Percentiles rank a stretch among this genome's conserved stretches.
phyloP scores from a whole-genome alignment of 1,140 invertebrate species.

The Mycetomoellerius zeteki region DNA sequence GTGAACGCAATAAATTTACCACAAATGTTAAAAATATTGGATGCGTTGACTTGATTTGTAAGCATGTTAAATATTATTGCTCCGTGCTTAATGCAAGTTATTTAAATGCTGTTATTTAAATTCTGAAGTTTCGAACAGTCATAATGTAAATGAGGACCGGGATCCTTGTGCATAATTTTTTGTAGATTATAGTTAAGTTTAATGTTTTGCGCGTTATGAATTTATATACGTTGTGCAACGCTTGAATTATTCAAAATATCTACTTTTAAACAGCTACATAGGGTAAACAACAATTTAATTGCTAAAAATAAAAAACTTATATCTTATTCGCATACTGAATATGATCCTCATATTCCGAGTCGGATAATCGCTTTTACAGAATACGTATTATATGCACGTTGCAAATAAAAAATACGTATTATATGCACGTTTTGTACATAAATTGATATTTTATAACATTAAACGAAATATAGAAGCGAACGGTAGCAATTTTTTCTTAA shows the following conservation, averaged over 20 bases:
- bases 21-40: conserved; percentile 17
- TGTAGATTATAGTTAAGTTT: conserved; percentile 27
- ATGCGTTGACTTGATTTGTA: conserved; percentile 16
- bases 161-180: conserved; percentile 14
- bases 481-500: neutral
- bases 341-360: neutral
- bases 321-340: neutral
- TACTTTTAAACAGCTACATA: conserved; percentile 1
- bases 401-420: neutral
- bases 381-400: neutral
- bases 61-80: conserved; percentile 14
- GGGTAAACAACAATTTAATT: neutral
- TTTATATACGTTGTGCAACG: conserved; percentile 1
- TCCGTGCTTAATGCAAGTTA: conserved; percentile 23
- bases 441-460: neutral
- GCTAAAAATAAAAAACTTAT: neutral
- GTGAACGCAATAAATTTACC: conserved; percentile 25
- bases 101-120: conserved; percentile 49
- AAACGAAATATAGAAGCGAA: neutral
- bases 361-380: neutral
- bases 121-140: conserved; percentile 19
- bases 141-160: conserved; percentile 41
- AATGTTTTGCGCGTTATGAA: conserved; percentile 24
- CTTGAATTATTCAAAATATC: conserved; percentile 43
- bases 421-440: neutral